These are phyloP conservation scores for Zaprionus camerounensis DNA, from an alignment of 1,140 invertebrate species.

Conservation along the genomic window DNA sequence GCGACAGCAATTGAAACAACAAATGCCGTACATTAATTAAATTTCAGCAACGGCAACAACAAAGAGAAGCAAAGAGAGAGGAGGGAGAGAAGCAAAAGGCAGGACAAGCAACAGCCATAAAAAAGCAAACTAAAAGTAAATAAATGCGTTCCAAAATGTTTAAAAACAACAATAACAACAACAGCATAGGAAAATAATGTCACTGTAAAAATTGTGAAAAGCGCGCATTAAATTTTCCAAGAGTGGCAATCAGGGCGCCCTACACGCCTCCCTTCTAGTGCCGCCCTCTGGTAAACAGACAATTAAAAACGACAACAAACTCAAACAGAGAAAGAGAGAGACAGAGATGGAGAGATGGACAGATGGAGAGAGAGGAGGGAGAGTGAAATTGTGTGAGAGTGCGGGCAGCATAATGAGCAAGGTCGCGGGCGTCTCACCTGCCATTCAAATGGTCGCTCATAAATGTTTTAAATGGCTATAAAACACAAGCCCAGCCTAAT, in stretches of 20 bases:
- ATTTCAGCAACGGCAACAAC: constrained; percentile 31
- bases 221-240: constrained; percentile 48
- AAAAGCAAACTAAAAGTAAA: constrained; percentile 54
- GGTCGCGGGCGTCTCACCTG: constrained; percentile 65
- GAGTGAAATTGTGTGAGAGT: not conserved
- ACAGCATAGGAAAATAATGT: constrained; percentile 35
- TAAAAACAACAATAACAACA: constrained; percentile 17
- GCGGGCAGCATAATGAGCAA: constrained; percentile 57
- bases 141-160: constrained; percentile 23
- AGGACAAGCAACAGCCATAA: constrained; percentile 6
- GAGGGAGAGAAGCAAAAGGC: not conserved
- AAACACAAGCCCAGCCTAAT: constrained; percentile 45
- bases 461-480: constrained; percentile 80
- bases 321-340: constrained; percentile 23
- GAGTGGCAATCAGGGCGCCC: constrained; percentile 55
- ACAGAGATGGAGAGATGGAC: not conserved
- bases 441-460: constrained; percentile 73
- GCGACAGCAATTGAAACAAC: constrained; percentile 15
- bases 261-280: constrained; percentile 4
- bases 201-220: constrained; percentile 50
- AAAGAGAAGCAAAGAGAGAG: not conserved
- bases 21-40: constrained; percentile 47
- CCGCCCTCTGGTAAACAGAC: constrained; percentile 55
- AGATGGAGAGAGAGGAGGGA: too few species aligned
- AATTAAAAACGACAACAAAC: constrained; percentile 66